Base-by-base conservation (phyloP, 1,140 invertebrate species). In the Chrysopa pallens region DNA sequence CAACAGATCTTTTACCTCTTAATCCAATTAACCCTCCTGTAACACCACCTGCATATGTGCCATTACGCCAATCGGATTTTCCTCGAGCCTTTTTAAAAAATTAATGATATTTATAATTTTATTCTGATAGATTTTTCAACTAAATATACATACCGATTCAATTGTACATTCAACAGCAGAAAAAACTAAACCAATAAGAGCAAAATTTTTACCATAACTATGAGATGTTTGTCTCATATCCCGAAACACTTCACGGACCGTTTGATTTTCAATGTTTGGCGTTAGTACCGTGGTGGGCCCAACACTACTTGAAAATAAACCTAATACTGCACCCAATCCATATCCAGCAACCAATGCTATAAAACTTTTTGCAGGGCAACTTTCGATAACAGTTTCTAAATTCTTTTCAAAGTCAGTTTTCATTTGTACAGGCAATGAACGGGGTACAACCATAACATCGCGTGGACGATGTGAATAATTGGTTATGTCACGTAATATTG, bases 181-280 rank as follows among this genome's bases (percentile, higher is more conserved):
- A 67, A 97, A 98, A 39, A 97, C 72, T 14, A 80, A 76, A 42
- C 94, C 95, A 50, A 98, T 73, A 38, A 94, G 67, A 13, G 92
- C 94, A 76, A 98, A 98, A 62, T 96, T 98, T 67, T 98, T 98
- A 0, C 85, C 93, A 67, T 97, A 95, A 41, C 84, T 77, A 35
- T 91, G 58, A 40, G 88, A 91, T 6, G 91, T 82, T 1, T 66
- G 69, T 64, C 85, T 89, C 88, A 98, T 94, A 64, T 98, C 95
- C 36, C 74, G 62, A 44, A 93, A 74, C 37, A 92, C 80, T 64
- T 90, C 78, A 49, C 75, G 61, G 1, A 81, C 85, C 9, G 81
- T 82, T 65, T 91, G 89, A 58, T 85, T 83, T 55, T 83, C 84
- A 35, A 81, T 72, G 38, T 66, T 74, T 4, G 69, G 60, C 40